These are phyloP conservation scores for Drosophila takahashii DNA, from an alignment of 1,140 invertebrate genomes.

Conservation along the genomic window DNA sequence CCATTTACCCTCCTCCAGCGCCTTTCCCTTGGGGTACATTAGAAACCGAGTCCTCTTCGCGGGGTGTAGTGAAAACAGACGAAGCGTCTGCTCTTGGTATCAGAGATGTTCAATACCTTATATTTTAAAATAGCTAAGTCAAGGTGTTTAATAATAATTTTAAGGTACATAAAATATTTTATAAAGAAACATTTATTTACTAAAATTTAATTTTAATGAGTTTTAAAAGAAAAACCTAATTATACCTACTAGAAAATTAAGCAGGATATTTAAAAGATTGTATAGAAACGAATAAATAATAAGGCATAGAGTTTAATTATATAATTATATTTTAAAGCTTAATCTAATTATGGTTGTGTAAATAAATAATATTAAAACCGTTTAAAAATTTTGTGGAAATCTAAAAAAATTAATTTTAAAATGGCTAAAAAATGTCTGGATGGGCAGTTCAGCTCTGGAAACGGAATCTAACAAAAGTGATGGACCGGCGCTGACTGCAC, in stretches of 20 bases:
- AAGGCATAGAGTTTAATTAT: no score
- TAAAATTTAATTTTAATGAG: neutral
- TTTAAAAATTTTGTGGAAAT: no score
- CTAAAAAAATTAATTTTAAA: neutral
- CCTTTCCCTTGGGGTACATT: constrained; percentile 12
- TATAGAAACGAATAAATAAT: no score
- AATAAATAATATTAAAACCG: no score
- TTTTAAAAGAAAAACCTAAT: no score
- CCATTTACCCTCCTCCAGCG: no score
- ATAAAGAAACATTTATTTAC: neutral
- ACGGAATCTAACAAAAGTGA: constrained; percentile 67
- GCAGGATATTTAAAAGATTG: no score
- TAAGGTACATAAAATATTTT: no score
- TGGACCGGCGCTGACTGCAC: constrained; percentile 60
- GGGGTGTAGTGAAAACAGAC: constrained; percentile 65
- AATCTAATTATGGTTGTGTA: no score
- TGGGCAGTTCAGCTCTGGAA: constrained; percentile 2
- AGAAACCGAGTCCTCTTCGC: constrained; percentile 54
- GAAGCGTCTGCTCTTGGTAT: constrained; percentile 43
- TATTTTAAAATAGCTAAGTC: neutral
- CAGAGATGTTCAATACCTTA: neutral
- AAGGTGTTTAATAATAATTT: neutral
- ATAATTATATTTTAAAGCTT: no score
- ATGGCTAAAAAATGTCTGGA: constrained; percentile 1
- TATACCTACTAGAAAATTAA: no score